Conservation (phyloP, 2,113 vertebrate genomes). For the Sinocyclocheilus rhinocerous region DNA sequence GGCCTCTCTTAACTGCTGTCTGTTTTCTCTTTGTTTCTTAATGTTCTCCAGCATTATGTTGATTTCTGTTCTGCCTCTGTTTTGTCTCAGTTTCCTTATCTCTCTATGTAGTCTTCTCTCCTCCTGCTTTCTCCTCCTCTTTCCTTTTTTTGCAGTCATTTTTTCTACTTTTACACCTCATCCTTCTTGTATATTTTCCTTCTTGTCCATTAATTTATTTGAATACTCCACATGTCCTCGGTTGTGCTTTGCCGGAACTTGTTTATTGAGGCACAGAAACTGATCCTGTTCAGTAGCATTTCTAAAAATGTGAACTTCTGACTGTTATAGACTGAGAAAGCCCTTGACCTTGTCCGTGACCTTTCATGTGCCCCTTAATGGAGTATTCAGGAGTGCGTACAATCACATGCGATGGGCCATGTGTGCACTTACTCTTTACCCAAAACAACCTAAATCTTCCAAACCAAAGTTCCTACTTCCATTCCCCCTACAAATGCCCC, state of each 20-base stretch:
- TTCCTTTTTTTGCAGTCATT: neutral
- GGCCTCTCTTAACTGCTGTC: constrained; percentile 28
- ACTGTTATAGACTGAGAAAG: neutral
- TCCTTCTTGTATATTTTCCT: constrained; percentile 27
- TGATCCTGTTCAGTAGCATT: neutral
- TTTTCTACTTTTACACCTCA: constrained; percentile 23
- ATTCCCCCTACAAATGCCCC: constrained; percentile 45
- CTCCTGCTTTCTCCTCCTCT: constrained; percentile 49
- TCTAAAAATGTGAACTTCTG: neutral
- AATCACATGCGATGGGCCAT: constrained; percentile 44
- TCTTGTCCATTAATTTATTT: constrained; percentile 48
- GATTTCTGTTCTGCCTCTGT: constrained; percentile 95
- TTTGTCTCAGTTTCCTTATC: constrained; percentile 94
- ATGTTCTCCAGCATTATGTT: constrained; percentile 84
- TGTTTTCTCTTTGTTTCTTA: constrained; percentile 51
- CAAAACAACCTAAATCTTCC: constrained; percentile 52
- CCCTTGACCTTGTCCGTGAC: neutral
- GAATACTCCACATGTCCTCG: constrained; percentile 64
- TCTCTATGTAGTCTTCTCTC: constrained; percentile 84
- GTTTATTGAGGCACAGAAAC: neutral
- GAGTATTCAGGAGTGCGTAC: constrained; percentile 64
- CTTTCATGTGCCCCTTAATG: constrained; percentile 46
- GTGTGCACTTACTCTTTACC: constrained; percentile 21
- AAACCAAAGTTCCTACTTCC: constrained; percentile 57
- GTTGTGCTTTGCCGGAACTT: constrained; percentile 32